Evolutionary conservation across 37 sponge, comb jelly and placozoan genomes (phyloP).

Genomic region (Chondrilla cf. caribensis): DNA sequence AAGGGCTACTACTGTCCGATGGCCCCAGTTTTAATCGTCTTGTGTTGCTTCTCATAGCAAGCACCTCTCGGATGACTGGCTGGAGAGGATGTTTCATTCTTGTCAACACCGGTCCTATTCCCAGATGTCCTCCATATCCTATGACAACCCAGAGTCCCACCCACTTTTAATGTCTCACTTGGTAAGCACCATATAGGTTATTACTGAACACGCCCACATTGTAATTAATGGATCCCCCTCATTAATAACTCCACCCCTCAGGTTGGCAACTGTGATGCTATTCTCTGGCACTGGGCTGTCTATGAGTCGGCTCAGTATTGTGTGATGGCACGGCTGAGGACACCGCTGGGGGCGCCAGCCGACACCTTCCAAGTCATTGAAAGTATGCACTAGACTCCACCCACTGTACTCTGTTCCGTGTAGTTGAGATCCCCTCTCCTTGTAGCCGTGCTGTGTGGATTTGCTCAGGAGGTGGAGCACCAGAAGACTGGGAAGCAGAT

Average conservation of each 20-base stretch:
- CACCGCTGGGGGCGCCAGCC: slow-evolving; percentile 83
- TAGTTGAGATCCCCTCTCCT: neutral
- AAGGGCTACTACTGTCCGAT: no score
- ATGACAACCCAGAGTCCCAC: slow-evolving; percentile 76
- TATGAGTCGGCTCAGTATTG: slow-evolving; percentile 91
- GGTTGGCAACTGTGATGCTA: slow-evolving; percentile 84
- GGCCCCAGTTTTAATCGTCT: no score
- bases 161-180: slow-evolving; percentile 67
- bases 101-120: slow-evolving; percentile 74
- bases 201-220: neutral
- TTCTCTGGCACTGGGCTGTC: slow-evolving; percentile 93
- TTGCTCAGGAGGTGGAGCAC: slow-evolving; percentile 74
- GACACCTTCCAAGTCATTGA: slow-evolving; percentile 90
- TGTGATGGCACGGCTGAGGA: slow-evolving; percentile 83
- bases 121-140: slow-evolving; percentile 23
- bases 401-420: neutral
- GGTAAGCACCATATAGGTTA: slow-evolving; percentile 19
- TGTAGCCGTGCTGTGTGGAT: slow-evolving; percentile 71
- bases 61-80: slow-evolving; percentile 90
- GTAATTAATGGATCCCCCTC: no score
- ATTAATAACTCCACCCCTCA: neutral
- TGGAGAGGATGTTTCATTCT: slow-evolving; percentile 91
- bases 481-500: slow-evolving; percentile 33
- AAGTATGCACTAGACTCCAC: slow-evolving; percentile 41
- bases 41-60: no score